Percentiles rank a stretch among this genome's conserved stretches.
phyloP scores from a whole-genome alignment of 1,140 invertebrate genomes.

The Lasaia peninsularis region DNA sequence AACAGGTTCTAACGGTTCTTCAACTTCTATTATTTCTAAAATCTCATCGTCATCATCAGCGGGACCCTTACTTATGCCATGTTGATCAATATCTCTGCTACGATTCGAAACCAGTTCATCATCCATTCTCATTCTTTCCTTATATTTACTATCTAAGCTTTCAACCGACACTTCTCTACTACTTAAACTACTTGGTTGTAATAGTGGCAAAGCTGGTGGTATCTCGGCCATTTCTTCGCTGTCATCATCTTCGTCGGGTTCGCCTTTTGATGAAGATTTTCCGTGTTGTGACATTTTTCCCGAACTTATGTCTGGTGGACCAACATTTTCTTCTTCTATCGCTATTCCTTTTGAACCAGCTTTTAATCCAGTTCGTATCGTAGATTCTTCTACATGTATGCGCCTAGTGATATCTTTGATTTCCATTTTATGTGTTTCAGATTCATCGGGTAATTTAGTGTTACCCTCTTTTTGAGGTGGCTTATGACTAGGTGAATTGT shows the following conservation, averaged over 20 bases:
- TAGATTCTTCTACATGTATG: slow-evolving; percentile 77
- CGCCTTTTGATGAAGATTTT: slow-evolving; percentile 53
- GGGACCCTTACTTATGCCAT: slow-evolving; percentile 70
- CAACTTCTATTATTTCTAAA: slow-evolving; percentile 89
- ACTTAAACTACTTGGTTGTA: slow-evolving; percentile 82
- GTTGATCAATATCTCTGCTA: slow-evolving; percentile 68
- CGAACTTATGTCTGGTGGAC: slow-evolving; percentile 39
- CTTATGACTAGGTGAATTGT: slow-evolving; percentile 66
- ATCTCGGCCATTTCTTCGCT: slow-evolving; percentile 84
- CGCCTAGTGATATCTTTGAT: slow-evolving; percentile 72
- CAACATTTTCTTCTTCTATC: slow-evolving; percentile 73
- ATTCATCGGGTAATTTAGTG: slow-evolving; percentile 80
- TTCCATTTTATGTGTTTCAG: slow-evolving; percentile 71
- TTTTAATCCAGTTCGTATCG: slow-evolving; percentile 78
- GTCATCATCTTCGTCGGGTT: slow-evolving; percentile 83
- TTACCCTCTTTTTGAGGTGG: slow-evolving; percentile 78
- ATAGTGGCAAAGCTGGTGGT: slow-evolving; percentile 85
- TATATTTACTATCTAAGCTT: slow-evolving; percentile 83
- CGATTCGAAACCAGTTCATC: slow-evolving; percentile 72
- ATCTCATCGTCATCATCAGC: slow-evolving; percentile 83
- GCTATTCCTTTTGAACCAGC: slow-evolving; percentile 64
- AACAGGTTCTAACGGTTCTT: slow-evolving; percentile 87
- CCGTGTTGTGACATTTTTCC: slow-evolving; percentile 36
- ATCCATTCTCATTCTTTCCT: slow-evolving; percentile 80
- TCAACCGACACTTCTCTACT: slow-evolving; percentile 88